Evolutionary conservation across 2,113 vertebrate species (phyloP), one percentile per base, ranked within the genome.

Genomic region (Amphiprion ocellaris): DNA sequence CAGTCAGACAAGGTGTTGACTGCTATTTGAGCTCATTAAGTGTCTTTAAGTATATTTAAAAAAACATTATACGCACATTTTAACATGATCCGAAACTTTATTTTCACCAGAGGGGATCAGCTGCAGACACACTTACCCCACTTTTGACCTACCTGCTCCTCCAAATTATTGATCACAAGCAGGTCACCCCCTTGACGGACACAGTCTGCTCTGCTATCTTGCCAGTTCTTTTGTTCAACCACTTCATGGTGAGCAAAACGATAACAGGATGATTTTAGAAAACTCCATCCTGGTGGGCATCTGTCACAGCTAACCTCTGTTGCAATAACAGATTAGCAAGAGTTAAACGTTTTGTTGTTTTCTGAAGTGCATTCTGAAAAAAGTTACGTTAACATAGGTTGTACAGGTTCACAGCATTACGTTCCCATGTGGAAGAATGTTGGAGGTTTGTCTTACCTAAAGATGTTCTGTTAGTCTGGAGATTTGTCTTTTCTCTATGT

Each of bases 281-380:
- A 15, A 9, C 7, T 12, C 92, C 92, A 93, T 66, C 69, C 81
- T 17, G 54, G 11, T n/a, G 4, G 83, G 39, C 93, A 93, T 47
- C 44, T 77, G 47, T 49, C 72, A 71, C 93, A 94, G 65, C 19
- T 90, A 65, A 52, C 52, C 73, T 89, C 92, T 94, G 89, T 70
- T 68, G 9, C 26, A 84, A 74, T n/a, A 67, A 65, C 7, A 85
- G 28, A 61, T 47, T 15, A 10, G 26, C 65, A n/a, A 82, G n/a
- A 24, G 23, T 19, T 10, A 54, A 73, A 56, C 9, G 30, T 28
- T 19, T 26, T 49, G 8, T 37, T 23, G 4, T 52, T 52, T 52
- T 21, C 16, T 52, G 11, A 3, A 44, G 4, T 41, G 2, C 39
- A 12, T 41, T 10, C 9, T 10, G 2, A 41, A 41, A 41, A 41